These are phyloP conservation scores for Etheostoma spectabile DNA, from an alignment of 2,113 vertebrate genomes.

Conservation along the genomic window DNA sequence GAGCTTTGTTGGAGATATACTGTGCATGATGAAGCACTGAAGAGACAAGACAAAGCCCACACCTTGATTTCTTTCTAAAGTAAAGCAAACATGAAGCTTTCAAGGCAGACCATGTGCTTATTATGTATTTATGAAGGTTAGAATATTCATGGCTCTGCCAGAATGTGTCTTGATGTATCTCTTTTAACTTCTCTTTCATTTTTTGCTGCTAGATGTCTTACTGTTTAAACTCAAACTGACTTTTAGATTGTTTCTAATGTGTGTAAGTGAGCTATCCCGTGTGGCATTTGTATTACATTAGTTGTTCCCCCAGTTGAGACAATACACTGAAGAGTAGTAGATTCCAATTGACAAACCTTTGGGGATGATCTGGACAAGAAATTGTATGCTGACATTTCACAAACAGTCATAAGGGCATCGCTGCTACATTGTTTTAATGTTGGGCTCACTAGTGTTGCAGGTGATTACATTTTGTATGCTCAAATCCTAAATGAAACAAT, in stretches of 20 bases:
- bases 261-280: not conserved
- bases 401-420: not conserved
- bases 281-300: not conserved
- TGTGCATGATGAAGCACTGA: slow-evolving; percentile 16
- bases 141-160: slow-evolving; percentile 41
- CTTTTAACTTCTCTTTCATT: slow-evolving; percentile 3
- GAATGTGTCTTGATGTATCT: not conserved
- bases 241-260: not conserved
- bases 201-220: not conserved
- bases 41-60: not conserved
- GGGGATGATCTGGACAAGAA: not conserved
- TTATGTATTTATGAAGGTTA: slow-evolving; percentile 43
- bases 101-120: slow-evolving; percentile 7
- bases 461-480: slow-evolving; percentile 1
- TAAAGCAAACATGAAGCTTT: slow-evolving; percentile 13
- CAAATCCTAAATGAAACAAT: not conserved
- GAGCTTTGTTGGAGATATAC: slow-evolving; percentile 23
- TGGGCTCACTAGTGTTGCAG: not conserved
- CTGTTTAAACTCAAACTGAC: not conserved
- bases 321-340: not conserved
- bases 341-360: not conserved
- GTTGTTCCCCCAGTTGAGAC: not conserved
- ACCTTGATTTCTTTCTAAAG: slow-evolving; percentile 22
- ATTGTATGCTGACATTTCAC: not conserved
- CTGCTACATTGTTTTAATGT: not conserved